Base-by-base conservation (phyloP, 2,797 vertebrate species). In the Myoxocephalus aenaeus region DNA sequence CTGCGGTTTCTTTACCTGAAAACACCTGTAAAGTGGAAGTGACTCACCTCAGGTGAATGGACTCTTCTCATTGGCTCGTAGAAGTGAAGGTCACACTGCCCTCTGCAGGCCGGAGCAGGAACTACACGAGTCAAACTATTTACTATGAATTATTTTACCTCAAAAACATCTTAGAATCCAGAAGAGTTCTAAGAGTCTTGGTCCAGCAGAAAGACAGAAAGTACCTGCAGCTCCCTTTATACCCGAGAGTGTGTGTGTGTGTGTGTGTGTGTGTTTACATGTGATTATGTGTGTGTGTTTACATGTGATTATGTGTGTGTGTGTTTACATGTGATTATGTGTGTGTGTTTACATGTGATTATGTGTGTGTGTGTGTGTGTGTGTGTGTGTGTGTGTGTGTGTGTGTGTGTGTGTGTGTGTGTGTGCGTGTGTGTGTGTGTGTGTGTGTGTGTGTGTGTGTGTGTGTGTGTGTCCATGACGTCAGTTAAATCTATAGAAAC, bases 221-320 rank as follows among this genome's bases (percentile, higher is more conserved):
- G 58, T 36, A 18, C 15, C 18, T 80, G 71, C 59, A 70, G 67
- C 73, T 62, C 13, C 79, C 70, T 86, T 86, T 90, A 89, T 87
- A 86, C 22, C 65, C 11, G 40, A 20, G 42, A 56, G 36, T 18
- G 15, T 34, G 51, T 46, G 65, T 40, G 44, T 53, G 70, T 65
- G 48, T 46, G 69, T 68, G 65, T 69, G 62, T 46, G 29, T 63
- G 50, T 68, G 69, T 68, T n/a, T n/a, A n/a, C n/a, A n/a, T n/a
- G n/a, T n/a, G n/a, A n/a, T n/a, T n/a, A 2, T 57, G 44, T 66
- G 42, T 51, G 50, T 51, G 20, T 75, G 66, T 80, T 73, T 86
- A 80, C 75, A 79, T 50, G n/a, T 70, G 22, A 75, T 57, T 58
- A 67, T n/a, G 53, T 46, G 61, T 72, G 38, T 29, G n/a, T 48